Percentiles rank a stretch among this genome's conserved stretches.
Evolutionary conservation across 2,113 vertebrate genomes (phyloP).

Genomic region (Leucopsar rothschildi): DNA sequence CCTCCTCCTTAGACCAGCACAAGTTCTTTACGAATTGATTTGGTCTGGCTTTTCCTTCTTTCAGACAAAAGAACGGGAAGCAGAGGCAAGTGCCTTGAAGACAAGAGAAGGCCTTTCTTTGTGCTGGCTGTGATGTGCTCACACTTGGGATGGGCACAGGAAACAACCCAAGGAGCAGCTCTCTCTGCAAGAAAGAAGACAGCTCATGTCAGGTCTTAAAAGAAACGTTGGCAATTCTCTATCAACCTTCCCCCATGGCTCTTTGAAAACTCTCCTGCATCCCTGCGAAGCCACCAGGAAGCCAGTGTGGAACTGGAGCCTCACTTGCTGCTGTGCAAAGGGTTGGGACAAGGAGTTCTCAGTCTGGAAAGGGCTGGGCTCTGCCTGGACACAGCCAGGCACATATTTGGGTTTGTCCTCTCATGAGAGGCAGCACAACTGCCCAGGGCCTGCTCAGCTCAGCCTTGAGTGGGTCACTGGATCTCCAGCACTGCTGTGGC

Average conservation of each 20-base stretch:
- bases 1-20: not conserved
- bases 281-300: not conserved
- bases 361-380: not conserved
- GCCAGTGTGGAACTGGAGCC: accelerated
- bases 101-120: not conserved
- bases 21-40: not conserved
- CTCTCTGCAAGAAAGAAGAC: slow-evolving; percentile 64
- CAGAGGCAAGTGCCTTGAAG: not conserved
- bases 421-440: not conserved
- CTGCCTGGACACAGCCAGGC: not conserved
- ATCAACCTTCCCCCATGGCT: not conserved
- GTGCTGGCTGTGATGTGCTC: not conserved
- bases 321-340: not conserved
- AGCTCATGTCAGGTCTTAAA: not conserved
- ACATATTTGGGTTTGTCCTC: accelerated
- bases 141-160: not conserved
- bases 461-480: not conserved
- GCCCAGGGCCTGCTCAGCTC: not conserved
- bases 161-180: not conserved
- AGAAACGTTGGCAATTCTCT: not conserved
- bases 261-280: not conserved
- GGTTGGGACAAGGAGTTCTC: not conserved
- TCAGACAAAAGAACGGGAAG: not conserved
- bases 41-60: not conserved
- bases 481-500: not conserved